Base-by-base conservation (phyloP, 2,113 vertebrate species). In the Rynchops niger region DNA sequence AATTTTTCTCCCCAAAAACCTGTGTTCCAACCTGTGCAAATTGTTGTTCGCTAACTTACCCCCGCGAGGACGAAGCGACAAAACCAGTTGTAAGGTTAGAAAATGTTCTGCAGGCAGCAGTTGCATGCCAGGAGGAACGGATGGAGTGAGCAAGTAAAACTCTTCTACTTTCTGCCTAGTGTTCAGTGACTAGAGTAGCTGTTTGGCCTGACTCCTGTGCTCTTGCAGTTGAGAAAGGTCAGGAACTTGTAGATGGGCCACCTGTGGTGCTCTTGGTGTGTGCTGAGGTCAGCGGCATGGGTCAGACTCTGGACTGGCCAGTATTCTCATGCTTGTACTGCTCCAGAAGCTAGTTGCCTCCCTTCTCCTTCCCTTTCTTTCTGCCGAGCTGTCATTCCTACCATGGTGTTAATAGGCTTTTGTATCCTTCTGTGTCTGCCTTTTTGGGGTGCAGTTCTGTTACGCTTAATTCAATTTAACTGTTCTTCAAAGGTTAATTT, bases 241-340 rank as follows among this genome's bases (percentile, higher is more conserved):
- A 21, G 80, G 42, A 62, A 47, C 15, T 67, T 66, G 27, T 12
- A 47, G 80, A 19, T 21, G 23, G 49, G 27, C 62, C 40, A 49
- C 86, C 72, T 56, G 59, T 29, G 53, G 69, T 59, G 42, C 2
- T 42, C 25, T 11, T 15, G 32, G 27, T n/a, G 71, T 15, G 40
- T 9, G 18, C 69, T 8, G 72, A 6, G 32, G 7, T 42, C 11
- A 25, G 66, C 43, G 7, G 25, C 2, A 7, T 6, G 7, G 15
- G 18, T 49, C 5, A 11, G 40, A 45, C n/a, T 67, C 69, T 18
- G 61, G n/a, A 16, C 38, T 38, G 80, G 40, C 30, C 76, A n/a
- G 0, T 15, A 26, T 43, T 38, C 55, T 40, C 9, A 0, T 40
- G 15, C 26, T 32, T 4, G 15, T 15, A 1, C 42, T 36, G 50